Percentiles rank a stretch among this genome's conserved stretches.
Conservation (phyloP, 2,888 invertebrate genomes). For the Catocala fraxini region DNA sequence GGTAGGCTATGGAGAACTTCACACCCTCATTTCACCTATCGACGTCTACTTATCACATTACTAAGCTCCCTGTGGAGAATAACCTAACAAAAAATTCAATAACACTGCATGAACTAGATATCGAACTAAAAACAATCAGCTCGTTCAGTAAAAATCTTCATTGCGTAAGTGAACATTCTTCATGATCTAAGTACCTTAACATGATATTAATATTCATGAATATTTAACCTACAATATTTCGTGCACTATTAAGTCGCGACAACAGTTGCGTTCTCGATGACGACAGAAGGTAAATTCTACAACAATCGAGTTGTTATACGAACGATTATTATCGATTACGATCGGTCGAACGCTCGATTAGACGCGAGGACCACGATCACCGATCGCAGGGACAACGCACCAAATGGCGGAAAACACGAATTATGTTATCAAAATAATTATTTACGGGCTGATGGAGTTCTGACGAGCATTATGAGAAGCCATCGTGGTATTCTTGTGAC, state of each 20-base stretch:
- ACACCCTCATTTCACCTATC: no score
- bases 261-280: conserved; percentile 27
- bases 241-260: conserved; percentile 24
- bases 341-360: conserved; percentile 59
- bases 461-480: conserved; percentile 53
- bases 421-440: conserved; percentile 70
- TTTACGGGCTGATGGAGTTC: conserved; percentile 50
- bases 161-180: not conserved
- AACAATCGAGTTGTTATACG: conserved; percentile 56
- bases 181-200: not conserved
- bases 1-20: no score
- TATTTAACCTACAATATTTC: conserved; percentile 10
- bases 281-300: conserved; percentile 42
- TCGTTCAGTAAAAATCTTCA: no score
- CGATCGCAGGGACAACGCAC: conserved; percentile 45
- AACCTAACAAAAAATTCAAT: no score
- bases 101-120: no score
- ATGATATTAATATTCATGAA: not conserved
- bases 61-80: no score
- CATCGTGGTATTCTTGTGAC: conserved; percentile 37
- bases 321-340: conserved; percentile 65
- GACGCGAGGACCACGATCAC: conserved; percentile 48
- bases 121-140: no score
- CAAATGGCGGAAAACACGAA: conserved; percentile 68
- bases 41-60: no score